A percentile compares a stretch with the other conserved stretches of the same genome.
These are phyloP conservation scores for Rhabdophis nuchalis DNA, from an alignment of 2,797 vertebrate species.

Conservation along the genomic window DNA sequence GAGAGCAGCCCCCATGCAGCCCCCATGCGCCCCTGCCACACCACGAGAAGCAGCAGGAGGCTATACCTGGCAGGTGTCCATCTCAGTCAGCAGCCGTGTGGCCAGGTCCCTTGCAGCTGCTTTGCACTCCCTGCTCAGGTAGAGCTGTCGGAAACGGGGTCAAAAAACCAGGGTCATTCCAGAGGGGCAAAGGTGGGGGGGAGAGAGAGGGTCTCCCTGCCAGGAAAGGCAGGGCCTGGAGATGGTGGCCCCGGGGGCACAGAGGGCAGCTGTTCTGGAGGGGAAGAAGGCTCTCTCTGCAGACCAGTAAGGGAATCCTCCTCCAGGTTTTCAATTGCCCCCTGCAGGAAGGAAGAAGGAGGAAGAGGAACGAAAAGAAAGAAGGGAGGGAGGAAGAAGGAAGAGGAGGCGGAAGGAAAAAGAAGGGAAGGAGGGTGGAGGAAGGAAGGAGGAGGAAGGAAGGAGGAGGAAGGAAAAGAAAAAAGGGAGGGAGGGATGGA, in stretches of 20 bases:
- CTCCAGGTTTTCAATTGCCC: too few species aligned
- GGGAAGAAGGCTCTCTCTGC: too few species aligned
- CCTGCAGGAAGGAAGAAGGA: too few species aligned
- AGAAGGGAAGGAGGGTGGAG: too few species aligned
- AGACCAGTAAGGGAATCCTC: too few species aligned
- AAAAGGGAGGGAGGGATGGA: too few species aligned
- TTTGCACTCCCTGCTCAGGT: conserved; percentile 80
- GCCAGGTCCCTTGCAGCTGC: conserved; percentile 74
- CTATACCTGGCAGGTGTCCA: conserved; percentile 86
- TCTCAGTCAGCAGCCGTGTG: conserved; percentile 80
- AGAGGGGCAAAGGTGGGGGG: not conserved
- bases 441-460: too few species aligned
- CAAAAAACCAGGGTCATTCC: conserved; percentile 44
- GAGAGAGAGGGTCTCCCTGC: not conserved
- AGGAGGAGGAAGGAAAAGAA: too few species aligned
- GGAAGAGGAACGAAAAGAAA: too few species aligned
- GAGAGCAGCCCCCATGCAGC: not conserved
- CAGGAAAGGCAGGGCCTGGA: not conserved
- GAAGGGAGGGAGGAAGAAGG: too few species aligned
- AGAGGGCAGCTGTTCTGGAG: fast-evolving
- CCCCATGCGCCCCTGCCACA: not conserved
- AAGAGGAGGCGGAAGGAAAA: too few species aligned
- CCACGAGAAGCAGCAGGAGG: conserved; percentile 33
- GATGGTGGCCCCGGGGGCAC: not conserved
- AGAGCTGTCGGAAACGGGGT: conserved; percentile 77